Evolutionary conservation across 2,797 vertebrate genomes (phyloP).

Genomic region (Synaphobranchus kaupii): DNA sequence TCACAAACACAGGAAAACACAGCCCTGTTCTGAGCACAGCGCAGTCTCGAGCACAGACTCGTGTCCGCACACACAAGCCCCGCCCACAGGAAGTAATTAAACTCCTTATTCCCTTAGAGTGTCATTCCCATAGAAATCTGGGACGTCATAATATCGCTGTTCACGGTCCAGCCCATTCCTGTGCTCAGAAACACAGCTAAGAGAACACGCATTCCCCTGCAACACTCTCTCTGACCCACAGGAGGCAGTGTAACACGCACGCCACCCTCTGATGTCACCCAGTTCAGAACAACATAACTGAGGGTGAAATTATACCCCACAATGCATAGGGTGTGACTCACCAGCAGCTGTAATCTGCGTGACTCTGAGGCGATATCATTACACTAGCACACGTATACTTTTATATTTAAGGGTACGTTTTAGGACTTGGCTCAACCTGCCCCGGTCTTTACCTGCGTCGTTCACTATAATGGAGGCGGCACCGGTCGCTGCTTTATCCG

Average conservation of each 20-base stretch:
- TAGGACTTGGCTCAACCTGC: constrained; percentile 15
- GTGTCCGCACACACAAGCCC: neutral
- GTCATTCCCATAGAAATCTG: neutral
- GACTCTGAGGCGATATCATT: neutral
- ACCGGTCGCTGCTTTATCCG: constrained; percentile 86
- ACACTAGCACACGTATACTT: neutral
- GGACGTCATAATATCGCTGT: neutral
- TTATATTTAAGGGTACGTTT: neutral
- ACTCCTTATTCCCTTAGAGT: neutral
- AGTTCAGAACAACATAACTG: neutral
- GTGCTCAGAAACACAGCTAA: neutral
- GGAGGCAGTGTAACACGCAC: neutral
- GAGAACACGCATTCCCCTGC: neutral
- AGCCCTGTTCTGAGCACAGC: neutral
- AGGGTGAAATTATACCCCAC: neutral
- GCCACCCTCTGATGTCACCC: neutral
- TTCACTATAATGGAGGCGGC: constrained; percentile 91
- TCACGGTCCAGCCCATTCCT: neutral
- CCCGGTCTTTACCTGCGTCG: constrained; percentile 78
- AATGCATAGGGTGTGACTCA: neutral
- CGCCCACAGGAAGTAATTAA: neutral
- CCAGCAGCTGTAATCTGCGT: neutral
- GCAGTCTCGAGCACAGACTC: neutral
- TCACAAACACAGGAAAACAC: neutral
- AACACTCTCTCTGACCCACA: neutral